phyloP scores from a whole-genome alignment of 1,140 invertebrate species.

The Bombyx mandarina region DNA sequence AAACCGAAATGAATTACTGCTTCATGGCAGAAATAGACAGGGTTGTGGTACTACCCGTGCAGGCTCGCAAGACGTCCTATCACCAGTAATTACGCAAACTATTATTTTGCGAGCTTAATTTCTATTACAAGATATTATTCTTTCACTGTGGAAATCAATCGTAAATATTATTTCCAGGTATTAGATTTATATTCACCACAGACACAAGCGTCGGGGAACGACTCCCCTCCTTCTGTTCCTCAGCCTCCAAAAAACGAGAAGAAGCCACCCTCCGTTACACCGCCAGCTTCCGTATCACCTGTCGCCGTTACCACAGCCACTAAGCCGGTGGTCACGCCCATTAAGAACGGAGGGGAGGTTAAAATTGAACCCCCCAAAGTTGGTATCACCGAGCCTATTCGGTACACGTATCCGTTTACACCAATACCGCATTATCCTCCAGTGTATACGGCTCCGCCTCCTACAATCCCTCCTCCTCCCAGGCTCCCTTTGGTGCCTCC shows the following conservation, averaged over 20 bases:
- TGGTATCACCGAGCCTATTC: constrained; percentile 23
- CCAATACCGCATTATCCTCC: constrained; percentile 39
- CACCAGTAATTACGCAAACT: too few relatives aligned
- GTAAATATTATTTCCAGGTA: constrained; percentile 64
- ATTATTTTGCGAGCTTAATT: not conserved
- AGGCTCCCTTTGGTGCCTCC: constrained; percentile 30
- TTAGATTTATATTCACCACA: constrained; percentile 88
- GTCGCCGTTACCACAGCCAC: constrained; percentile 26
- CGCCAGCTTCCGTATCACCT: constrained; percentile 66
- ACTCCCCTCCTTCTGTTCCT: constrained; percentile 75
- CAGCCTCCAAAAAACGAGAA: constrained; percentile 64
- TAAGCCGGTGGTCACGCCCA: constrained; percentile 30
- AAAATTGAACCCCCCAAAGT: constrained; percentile 47
- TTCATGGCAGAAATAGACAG: too few relatives aligned
- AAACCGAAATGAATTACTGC: not conserved
- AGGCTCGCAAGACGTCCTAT: not conserved
- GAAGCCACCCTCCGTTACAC: constrained; percentile 61
- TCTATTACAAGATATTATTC: not conserved
- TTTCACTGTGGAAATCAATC: not conserved
- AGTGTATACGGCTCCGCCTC: constrained; percentile 49
- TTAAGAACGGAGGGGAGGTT: constrained; percentile 58
- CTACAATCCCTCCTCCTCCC: constrained; percentile 22
- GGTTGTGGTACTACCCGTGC: not conserved
- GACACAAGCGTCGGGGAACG: constrained; percentile 70
- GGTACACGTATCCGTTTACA: constrained; percentile 42